Percentiles rank a stretch among this genome's conserved stretches.
These are phyloP conservation scores for Alauda arvensis DNA, from an alignment of 2,797 vertebrate genomes.

Conservation along the genomic window DNA sequence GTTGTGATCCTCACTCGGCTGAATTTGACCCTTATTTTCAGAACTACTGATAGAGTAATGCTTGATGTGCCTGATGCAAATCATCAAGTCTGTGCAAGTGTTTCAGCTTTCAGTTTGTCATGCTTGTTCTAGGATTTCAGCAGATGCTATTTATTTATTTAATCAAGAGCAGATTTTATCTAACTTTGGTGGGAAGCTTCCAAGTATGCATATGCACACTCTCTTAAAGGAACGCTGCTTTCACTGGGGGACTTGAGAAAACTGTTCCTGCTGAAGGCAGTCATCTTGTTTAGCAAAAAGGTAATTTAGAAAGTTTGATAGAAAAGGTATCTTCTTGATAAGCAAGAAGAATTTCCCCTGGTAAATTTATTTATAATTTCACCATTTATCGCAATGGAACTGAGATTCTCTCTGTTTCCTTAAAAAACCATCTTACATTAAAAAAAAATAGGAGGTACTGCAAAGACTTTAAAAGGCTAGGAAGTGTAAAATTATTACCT, in stretches of 20 bases:
- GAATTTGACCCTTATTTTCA: background rate
- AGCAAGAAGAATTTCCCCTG: background rate
- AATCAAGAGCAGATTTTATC: constrained; percentile 32
- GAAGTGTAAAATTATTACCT: constrained; percentile 71
- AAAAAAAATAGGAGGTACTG: background rate
- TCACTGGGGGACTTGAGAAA: background rate
- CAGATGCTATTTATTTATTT: constrained; percentile 41
- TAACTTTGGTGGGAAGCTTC: constrained; percentile 24
- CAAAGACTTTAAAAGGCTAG: constrained; percentile 33
- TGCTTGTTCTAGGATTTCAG: constrained; percentile 14
- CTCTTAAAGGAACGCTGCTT: background rate
- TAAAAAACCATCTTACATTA: background rate
- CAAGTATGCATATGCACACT: background rate
- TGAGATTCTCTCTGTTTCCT: background rate
- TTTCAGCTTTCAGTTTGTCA: constrained; percentile 7
- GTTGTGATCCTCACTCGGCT: background rate
- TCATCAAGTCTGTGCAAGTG: background rate
- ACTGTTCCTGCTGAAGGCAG: background rate
- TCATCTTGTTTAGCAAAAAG: background rate
- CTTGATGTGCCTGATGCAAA: background rate
- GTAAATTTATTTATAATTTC: background rate
- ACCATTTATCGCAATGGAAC: background rate
- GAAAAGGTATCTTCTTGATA: background rate
- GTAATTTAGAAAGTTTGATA: background rate
- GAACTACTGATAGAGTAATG: background rate